Evolutionary conservation across 2,888 invertebrate species (phyloP), one percentile per base, ranked within the genome.

Genomic region (Thera britannica): DNA sequence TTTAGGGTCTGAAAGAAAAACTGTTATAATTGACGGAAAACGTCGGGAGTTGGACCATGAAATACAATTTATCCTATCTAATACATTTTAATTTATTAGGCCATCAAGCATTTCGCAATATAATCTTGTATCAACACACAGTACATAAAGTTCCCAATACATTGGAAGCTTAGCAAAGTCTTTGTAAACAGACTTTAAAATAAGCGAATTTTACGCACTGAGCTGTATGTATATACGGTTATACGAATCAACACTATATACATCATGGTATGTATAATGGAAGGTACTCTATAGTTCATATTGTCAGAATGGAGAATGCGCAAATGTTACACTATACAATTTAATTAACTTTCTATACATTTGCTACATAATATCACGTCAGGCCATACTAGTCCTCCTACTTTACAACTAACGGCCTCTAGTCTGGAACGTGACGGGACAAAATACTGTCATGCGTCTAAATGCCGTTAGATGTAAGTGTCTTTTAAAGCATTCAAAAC

Each of bases 341-440:
- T 73, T 70, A 75, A 67, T 75, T 72, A 71, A 70, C 66, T 72
- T 75, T 71, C 74, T 78, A 77, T 74, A 77, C 74, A 74, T 69
- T 76, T 76, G 81, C 77, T 80, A 83, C 79, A 79, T 89, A 90
- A 90, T 90, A 90, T 90, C 90, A 90, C 89, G 75, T 85, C 81
- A 81, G 86, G 83, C 82, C 78, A 75, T 71, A 71, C 76, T 73
- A 73, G 65, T 73, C 63, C 70, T 73, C 76, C 79, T 77, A 82
- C 82, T 80, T 81, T 77, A 77, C 73, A 69, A 12, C 12, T 48
- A 48, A 62, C 55, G n/a, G 55, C 36, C 2, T 56, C 6, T 46
- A 46, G 41, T 55, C 62, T 61, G 7, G 34, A 34, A 49, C 12
- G 35, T 44, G 3, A 46, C 35, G 38, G 38, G 9, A 36, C 12